Conservation (phyloP, 2,888 invertebrate genomes). For the Thymelicus sylvestris region DNA sequence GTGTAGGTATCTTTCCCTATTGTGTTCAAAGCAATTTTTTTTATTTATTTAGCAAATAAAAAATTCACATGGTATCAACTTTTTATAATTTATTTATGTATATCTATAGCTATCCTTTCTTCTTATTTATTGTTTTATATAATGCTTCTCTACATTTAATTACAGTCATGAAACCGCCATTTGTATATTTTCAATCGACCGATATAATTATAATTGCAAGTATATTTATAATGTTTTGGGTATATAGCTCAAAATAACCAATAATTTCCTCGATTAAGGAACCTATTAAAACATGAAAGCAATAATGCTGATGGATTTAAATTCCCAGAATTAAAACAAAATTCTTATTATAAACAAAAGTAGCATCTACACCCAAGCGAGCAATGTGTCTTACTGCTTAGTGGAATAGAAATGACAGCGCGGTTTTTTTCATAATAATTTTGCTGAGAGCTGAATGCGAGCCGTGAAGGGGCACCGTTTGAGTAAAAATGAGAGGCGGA, state of each 20-base stretch:
- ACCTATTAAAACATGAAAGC: not conserved
- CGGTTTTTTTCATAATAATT: constrained; percentile 39
- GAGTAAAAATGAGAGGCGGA: constrained; percentile 72
- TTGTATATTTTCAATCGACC: no score
- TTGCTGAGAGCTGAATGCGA: constrained; percentile 57
- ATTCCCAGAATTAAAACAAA: constrained; percentile 16
- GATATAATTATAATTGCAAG: no score
- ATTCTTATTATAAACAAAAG: constrained; percentile 19
- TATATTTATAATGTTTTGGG: no score
- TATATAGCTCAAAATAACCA: not conserved
- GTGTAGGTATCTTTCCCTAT: constrained; percentile 17
- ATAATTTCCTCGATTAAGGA: not conserved
- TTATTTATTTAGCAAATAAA: not conserved
- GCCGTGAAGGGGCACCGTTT: constrained; percentile 61
- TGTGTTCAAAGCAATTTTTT: constrained; percentile 19
- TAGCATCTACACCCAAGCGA: constrained; percentile 8
- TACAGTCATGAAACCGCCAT: no score
- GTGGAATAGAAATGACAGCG: constrained; percentile 29
- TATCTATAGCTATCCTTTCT: no score
- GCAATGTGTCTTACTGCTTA: constrained; percentile 30
- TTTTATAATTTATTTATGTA: no score
- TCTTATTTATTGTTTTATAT: no score
- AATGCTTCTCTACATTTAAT: no score
- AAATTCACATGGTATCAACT: no score
- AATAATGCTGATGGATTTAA: constrained; percentile 27